Evolutionary conservation across 2,888 invertebrate genomes (phyloP).

Genomic region (Smittia sp.): DNA sequence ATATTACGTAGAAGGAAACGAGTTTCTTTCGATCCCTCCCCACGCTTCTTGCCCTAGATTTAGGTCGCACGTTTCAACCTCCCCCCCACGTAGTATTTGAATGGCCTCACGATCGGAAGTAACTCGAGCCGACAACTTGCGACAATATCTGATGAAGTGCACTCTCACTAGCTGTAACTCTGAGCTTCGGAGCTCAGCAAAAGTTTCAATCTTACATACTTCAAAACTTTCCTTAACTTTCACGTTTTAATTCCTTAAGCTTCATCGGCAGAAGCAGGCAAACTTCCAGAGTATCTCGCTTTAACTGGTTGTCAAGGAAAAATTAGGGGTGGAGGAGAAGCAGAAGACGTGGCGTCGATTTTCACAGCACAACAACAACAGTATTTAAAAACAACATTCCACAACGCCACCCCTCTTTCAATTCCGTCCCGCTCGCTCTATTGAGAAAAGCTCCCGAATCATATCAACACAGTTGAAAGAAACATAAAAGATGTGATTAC

Average conservation of each 20-base stretch:
- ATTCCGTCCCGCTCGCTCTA: background rate
- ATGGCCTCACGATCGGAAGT: no score
- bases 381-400: conserved; percentile 8
- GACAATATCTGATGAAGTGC: background rate
- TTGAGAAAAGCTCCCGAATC: background rate
- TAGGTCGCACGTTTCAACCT: no score
- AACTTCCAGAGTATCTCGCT: background rate
- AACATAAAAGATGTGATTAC: background rate
- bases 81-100: no score
- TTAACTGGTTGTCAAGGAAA: background rate
- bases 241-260: background rate
- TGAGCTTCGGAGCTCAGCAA: background rate
- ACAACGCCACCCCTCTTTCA: background rate
- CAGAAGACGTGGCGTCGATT: background rate
- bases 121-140: background rate
- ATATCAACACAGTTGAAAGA: background rate
- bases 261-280: background rate
- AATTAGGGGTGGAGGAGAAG: background rate
- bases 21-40: no score
- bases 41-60: no score
- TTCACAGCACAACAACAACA: background rate
- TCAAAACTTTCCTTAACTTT: background rate
- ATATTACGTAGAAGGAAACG: no score
- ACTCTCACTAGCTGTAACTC: background rate
- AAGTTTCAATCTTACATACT: background rate